Evolutionary conservation across 2,888 invertebrate species (phyloP), one percentile per base, ranked within the genome.

Genomic region (Mesorhabditis spiculigera): DNA sequence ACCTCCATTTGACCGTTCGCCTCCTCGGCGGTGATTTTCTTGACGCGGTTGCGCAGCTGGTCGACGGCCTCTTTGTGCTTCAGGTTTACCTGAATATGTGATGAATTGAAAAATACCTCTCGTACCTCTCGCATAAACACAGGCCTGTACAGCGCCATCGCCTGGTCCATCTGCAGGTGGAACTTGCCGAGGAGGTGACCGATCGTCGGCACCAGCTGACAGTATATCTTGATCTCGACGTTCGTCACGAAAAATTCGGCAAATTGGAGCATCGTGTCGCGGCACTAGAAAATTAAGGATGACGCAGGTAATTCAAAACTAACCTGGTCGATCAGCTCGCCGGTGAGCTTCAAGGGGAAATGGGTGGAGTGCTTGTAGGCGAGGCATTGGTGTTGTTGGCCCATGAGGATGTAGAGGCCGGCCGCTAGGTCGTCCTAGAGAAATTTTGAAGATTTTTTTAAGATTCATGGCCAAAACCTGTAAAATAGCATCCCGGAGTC

Each of bases 221-320:
- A 91, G 86, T 96, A 95, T 87, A 99, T 97, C 82, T 96, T 95
- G 13, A 93, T 92, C 4, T 93, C 93, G 86, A 96, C 91, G 43
- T 93, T 93, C 42, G 93, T 92, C 0, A 94, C 93, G 76, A 99
- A 89, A 88, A 98, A 99, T 43, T 93, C 94, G 69, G 95, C 95
- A 86, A 96, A 95, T 88, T 99, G 98, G 16, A 97, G 94, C 73
- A 99, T 88, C 0, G 97, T 95, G 87, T 98, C 98, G 87, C 97
- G 97, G 86, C 97, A 98, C 89, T 97, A 92, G 86, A 92, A 82
- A 71, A 67, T 28, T 63, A 43, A 72, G 41, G 28, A 67, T 66
- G 67, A 61, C 44, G 42, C 10, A 68, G 64, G 5, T 66, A 41
- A 42, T n/a, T 16, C 28, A 62, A 66, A 43, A 45, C 69, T 43